Evolutionary conservation across 2,888 invertebrate species (phyloP).

Genomic region (Charanyca ferruginea): DNA sequence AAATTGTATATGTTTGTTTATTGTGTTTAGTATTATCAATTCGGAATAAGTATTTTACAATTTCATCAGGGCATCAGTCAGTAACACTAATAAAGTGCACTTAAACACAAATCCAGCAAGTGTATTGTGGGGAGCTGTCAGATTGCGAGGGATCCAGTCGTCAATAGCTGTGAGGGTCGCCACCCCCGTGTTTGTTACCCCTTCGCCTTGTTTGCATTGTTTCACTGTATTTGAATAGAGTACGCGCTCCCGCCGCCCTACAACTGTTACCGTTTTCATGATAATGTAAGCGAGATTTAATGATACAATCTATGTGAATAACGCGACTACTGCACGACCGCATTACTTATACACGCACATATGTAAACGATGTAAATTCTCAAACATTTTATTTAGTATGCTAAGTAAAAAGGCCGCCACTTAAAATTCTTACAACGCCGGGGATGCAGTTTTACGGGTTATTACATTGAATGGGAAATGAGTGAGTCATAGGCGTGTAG

Average conservation of each 20-base stretch:
- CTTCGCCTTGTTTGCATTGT: constrained; percentile 87
- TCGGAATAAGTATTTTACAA: constrained; percentile 30
- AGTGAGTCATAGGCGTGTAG: constrained; percentile 89
- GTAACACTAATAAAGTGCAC: constrained; percentile 77
- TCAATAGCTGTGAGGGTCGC: constrained; percentile 80
- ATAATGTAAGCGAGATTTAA: constrained; percentile 87
- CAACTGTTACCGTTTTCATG: constrained; percentile 88
- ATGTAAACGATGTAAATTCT: constrained; percentile 54
- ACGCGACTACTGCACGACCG: constrained; percentile 52
- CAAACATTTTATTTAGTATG: constrained; percentile 74
- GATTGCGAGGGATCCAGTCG: constrained; percentile 77
- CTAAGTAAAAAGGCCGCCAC: constrained; percentile 77
- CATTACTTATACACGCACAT: constrained; percentile 58
- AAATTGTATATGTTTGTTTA: constrained; percentile 11
- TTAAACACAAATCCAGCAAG: constrained; percentile 76
- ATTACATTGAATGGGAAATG: constrained; percentile 89
- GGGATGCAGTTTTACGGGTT: constrained; percentile 88
- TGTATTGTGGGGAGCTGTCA: constrained; percentile 81
- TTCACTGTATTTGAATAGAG: constrained; percentile 87
- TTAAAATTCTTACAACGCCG: constrained; percentile 85
- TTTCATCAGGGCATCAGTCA: constrained; percentile 57
- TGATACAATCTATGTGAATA: constrained; percentile 79
- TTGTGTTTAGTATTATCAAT: constrained; percentile 21
- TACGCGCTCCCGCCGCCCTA: constrained; percentile 76
- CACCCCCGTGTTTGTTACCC: constrained; percentile 85